Percentiles rank a stretch among this genome's conserved stretches.
These are phyloP conservation scores for Ctenopoma kingsleyae DNA, from an alignment of 2,797 vertebrate species.

Conservation along the genomic window DNA sequence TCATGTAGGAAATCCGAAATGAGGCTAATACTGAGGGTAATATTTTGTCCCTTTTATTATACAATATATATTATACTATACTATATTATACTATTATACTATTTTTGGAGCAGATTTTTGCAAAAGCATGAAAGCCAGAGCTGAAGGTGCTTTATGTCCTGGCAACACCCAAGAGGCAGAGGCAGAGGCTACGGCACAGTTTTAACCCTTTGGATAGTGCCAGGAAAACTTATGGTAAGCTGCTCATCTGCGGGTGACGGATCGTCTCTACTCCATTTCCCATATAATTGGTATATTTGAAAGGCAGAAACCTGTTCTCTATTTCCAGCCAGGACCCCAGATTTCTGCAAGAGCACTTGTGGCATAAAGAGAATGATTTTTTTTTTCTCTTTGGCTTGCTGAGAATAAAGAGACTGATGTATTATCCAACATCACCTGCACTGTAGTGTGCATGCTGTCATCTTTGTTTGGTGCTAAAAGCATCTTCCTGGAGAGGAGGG, in stretches of 20 bases:
- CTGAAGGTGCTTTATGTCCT: conserved; percentile 57
- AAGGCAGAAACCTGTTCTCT: conserved; percentile 39
- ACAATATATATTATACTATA: too few relatives aligned
- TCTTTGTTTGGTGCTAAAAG: conserved; percentile 21
- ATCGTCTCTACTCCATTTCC: conserved; percentile 29
- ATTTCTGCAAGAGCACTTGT: conserved; percentile 23
- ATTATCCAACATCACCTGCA: conserved; percentile 39
- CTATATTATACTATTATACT: too few relatives aligned
- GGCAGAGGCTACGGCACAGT: conserved; percentile 22
- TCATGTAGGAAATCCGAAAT: background rate
- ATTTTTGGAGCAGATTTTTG: conserved; percentile 22
- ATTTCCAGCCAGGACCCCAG: conserved; percentile 21
- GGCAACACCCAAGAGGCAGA: conserved; percentile 25
- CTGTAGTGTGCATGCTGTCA: background rate
- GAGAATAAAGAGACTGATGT: conserved; percentile 40
- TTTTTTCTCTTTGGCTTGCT: conserved; percentile 11
- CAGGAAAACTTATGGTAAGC: conserved; percentile 27
- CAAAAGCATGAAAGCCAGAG: conserved; percentile 19
- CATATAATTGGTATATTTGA: conserved; percentile 48
- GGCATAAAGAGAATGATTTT: conserved; percentile 8
- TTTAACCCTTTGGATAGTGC: conserved; percentile 33
- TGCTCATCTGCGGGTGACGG: conserved; percentile 42
- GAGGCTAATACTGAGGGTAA: background rate
- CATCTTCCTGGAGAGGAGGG: background rate
- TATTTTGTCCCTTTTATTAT: conserved; percentile 6